Conservation (phyloP, 2,113 vertebrate genomes). For the Dissostichus mawsoni region DNA sequence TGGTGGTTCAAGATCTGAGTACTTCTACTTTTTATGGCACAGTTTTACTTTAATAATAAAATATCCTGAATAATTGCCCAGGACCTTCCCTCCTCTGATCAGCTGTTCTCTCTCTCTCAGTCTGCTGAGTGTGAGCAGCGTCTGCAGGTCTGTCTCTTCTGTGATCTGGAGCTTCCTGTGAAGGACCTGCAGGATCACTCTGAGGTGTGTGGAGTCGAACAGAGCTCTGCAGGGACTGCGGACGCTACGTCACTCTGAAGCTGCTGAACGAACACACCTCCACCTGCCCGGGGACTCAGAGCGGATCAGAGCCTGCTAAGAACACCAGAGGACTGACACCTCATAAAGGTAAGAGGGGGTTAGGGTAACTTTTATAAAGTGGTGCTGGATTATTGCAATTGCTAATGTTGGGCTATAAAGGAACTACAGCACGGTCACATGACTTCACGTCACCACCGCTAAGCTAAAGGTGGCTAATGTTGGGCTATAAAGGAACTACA, state of each 20-base stretch:
- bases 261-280: slow-evolving; percentile 69
- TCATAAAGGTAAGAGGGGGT: background rate
- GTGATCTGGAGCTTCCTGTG: slow-evolving; percentile 79
- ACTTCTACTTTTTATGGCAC: no score
- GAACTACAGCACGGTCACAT: no score
- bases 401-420: no score
- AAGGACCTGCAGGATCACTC: slow-evolving; percentile 75
- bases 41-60: no score
- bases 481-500: no score
- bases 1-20: no score
- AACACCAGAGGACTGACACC: background rate
- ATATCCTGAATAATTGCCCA: no score
- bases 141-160: slow-evolving; percentile 80
- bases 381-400: no score
- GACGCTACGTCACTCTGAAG: slow-evolving; percentile 75
- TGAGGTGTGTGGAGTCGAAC: slow-evolving; percentile 79
- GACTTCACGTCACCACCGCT: no score
- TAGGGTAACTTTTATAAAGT: no score
- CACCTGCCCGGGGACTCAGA: slow-evolving; percentile 49
- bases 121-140: slow-evolving; percentile 73
- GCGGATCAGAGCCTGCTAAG: background rate
- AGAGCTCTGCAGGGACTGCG: slow-evolving; percentile 79
- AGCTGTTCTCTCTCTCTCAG: slow-evolving; percentile 62
- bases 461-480: no score
- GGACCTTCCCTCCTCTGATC: no score